These are phyloP conservation scores for Euthynnus affinis DNA, from an alignment of 2,797 vertebrate species.

Conservation along the genomic window DNA sequence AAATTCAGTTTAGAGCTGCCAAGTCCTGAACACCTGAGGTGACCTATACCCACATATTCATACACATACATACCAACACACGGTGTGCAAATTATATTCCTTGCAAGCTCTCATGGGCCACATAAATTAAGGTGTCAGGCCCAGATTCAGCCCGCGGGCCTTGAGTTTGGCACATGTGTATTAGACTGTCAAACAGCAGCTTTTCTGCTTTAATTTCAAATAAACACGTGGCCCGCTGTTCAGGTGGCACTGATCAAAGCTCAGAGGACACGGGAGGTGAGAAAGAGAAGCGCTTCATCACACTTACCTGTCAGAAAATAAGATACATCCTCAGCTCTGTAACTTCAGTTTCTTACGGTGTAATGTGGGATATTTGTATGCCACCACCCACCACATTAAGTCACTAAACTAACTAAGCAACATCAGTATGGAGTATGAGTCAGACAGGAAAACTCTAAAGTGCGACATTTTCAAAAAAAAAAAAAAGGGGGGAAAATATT, in stretches of 20 bases:
- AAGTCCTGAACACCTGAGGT: no score
- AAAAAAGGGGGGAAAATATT: slow-evolving; percentile 24
- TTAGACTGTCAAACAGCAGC: background rate
- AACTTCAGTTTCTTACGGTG: background rate
- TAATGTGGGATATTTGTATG: background rate
- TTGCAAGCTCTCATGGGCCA: no score
- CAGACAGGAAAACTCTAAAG: slow-evolving; percentile 26
- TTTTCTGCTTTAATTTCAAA: background rate
- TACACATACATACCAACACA: no score
- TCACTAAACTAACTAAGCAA: slow-evolving; percentile 12
- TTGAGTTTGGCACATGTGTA: no score
- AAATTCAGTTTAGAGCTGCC: no score
- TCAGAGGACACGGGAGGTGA: background rate
- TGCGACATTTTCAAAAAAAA: slow-evolving; percentile 30
- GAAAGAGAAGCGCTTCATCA: background rate
- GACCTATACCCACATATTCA: no score
- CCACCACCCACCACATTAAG: slow-evolving; percentile 1
- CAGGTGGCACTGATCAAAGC: background rate
- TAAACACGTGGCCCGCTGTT: background rate
- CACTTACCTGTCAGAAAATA: background rate
- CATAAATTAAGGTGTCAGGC: no score
- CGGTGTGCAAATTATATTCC: no score
- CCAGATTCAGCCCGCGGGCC: no score
- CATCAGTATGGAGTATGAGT: background rate
- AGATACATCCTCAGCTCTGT: background rate